These are phyloP conservation scores for Drosophila varians DNA, from an alignment of 1,140 invertebrate genomes.

Conservation along the genomic window DNA sequence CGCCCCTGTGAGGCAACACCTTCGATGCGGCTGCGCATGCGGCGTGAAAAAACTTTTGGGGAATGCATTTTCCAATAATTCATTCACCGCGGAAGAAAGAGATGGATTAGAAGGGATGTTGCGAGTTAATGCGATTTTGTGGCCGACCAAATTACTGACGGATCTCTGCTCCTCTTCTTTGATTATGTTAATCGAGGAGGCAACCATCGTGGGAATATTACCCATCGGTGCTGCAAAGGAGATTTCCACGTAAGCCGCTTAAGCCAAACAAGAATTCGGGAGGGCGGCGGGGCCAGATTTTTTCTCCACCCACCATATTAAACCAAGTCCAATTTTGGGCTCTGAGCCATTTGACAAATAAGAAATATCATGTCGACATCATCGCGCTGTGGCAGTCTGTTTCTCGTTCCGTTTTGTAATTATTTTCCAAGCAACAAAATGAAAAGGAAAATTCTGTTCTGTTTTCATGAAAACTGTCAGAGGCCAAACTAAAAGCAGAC, in stretches of 20 bases:
- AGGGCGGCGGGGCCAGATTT: slow-evolving; percentile 14
- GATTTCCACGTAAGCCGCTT: slow-evolving; percentile 60
- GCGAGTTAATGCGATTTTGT: slow-evolving; percentile 39
- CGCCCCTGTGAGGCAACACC: slow-evolving; percentile 44
- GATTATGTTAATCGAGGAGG: slow-evolving; percentile 66
- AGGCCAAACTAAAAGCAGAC: slow-evolving; percentile 64
- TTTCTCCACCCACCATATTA: not conserved
- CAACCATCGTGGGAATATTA: slow-evolving; percentile 54
- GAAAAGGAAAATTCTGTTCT: slow-evolving; percentile 39
- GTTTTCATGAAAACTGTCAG: slow-evolving; percentile 56
- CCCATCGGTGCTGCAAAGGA: slow-evolving; percentile 9
- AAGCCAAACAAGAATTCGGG: slow-evolving; percentile 27
- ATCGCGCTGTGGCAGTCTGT: slow-evolving; percentile 6
- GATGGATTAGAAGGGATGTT: slow-evolving; percentile 4
- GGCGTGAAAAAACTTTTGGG: slow-evolving; percentile 18
- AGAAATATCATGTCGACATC: slow-evolving; percentile 49
- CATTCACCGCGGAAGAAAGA: slow-evolving; percentile 40
- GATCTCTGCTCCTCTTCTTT: slow-evolving; percentile 30
- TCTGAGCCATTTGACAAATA: slow-evolving; percentile 51
- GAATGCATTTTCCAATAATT: slow-evolving; percentile 63
- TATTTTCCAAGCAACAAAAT: slow-evolving; percentile 51
- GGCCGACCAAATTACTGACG: slow-evolving; percentile 54
- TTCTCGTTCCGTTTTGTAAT: slow-evolving; percentile 47
- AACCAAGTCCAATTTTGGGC: slow-evolving; percentile 38
- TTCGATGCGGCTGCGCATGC: slow-evolving; percentile 40